phyloP scores from a whole-genome alignment of 2,888 invertebrate species.

The Drosophila pseudotakahashii region DNA sequence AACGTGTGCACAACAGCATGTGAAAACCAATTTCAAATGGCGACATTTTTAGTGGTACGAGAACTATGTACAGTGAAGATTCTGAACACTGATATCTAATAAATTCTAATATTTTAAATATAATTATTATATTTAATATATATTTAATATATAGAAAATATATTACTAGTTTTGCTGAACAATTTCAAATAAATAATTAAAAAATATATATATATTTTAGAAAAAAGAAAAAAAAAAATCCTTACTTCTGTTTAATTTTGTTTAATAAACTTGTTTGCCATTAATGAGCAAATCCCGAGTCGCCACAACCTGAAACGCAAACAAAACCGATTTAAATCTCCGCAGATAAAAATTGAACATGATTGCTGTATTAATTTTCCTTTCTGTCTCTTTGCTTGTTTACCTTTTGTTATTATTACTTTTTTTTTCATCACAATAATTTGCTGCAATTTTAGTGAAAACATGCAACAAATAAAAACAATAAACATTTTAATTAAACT shows the following conservation, averaged over 20 bases:
- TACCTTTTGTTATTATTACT: no score
- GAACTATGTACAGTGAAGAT: no score
- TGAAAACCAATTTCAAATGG: slow-evolving; percentile 20
- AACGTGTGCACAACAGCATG: slow-evolving; percentile 3
- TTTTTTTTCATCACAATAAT: slow-evolving; percentile 35
- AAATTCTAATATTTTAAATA: no score
- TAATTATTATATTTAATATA: no score
- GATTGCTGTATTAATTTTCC: slow-evolving; percentile 30
- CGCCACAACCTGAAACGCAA: background rate
- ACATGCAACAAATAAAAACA: slow-evolving; percentile 52
- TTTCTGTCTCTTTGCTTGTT: slow-evolving; percentile 7
- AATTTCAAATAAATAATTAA: no score
- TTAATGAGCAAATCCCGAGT: background rate
- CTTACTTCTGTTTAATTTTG: no score
- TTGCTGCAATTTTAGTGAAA: slow-evolving; percentile 39
- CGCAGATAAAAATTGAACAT: slow-evolving; percentile 23
- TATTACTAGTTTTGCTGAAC: no score
- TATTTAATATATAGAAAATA: no score
- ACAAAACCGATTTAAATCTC: slow-evolving; percentile 11
- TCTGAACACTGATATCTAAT: no score
- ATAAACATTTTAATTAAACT: slow-evolving; percentile 71
- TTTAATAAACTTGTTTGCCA: background rate
- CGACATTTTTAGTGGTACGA: background rate
- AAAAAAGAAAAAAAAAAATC: no score
- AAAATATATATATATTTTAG: no score